A percentile compares a stretch with the other conserved stretches of the same genome.
Conservation (phyloP, 2,888 invertebrate genomes). For the Pheosia tremula region DNA sequence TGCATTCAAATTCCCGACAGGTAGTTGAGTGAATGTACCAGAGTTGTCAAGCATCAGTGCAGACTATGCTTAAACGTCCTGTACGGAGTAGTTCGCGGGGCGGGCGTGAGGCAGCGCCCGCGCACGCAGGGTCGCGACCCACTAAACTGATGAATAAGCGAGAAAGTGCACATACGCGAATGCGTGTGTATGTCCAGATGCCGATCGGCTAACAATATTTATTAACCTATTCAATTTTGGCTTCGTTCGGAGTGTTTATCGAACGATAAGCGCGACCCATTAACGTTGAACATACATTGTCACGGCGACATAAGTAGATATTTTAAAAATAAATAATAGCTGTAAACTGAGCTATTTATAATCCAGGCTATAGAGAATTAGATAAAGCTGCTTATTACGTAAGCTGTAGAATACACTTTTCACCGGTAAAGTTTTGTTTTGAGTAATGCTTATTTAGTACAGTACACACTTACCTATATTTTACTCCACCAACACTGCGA, state of each 20-base stretch:
- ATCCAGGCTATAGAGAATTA: too few relatives aligned
- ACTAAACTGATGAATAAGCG: constrained; percentile 73
- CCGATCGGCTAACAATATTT: constrained; percentile 44
- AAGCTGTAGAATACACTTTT: too few relatives aligned
- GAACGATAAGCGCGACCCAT: constrained; percentile 29
- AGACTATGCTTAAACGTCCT: neutral
- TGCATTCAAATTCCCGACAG: too few relatives aligned
- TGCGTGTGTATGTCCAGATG: constrained; percentile 41
- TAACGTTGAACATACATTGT: constrained; percentile 22
- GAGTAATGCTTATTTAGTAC: too few relatives aligned
- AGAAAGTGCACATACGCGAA: constrained; percentile 61
- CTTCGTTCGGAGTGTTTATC: constrained; percentile 40
- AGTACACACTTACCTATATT: too few relatives aligned
- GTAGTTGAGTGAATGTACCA: too few relatives aligned
- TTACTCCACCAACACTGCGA: too few relatives aligned
- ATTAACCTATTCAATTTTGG: constrained; percentile 46
- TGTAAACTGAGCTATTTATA: too few relatives aligned
- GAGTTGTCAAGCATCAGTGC: neutral
- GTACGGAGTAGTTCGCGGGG: neutral
- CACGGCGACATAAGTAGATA: too few relatives aligned
- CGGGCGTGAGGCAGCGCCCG: constrained; percentile 33
- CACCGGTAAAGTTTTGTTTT: too few relatives aligned
- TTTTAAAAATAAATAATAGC: too few relatives aligned
- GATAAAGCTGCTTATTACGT: too few relatives aligned
- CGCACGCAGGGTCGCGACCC: constrained; percentile 59